These are phyloP conservation scores for Lerema accius DNA, from an alignment of 1,140 invertebrate genomes.

Conservation along the genomic window DNA sequence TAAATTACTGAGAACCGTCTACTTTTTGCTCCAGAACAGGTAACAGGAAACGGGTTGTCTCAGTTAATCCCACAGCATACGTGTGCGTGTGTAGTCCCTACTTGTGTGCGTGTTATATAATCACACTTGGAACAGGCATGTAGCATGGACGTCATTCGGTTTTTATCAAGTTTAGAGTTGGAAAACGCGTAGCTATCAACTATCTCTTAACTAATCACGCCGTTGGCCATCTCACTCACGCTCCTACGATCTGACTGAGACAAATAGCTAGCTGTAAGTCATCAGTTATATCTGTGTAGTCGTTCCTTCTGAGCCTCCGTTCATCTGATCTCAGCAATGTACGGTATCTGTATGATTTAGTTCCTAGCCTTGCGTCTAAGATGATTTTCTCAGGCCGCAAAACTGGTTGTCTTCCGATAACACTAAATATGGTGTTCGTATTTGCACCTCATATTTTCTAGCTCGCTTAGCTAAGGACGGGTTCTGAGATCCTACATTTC, in stretches of 20 bases:
- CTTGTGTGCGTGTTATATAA: conserved; percentile 50
- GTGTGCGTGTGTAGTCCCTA: conserved; percentile 44
- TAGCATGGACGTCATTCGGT: conserved; percentile 50
- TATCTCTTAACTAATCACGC: conserved; percentile 52
- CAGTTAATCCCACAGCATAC: conserved; percentile 60
- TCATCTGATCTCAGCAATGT: conserved; percentile 51
- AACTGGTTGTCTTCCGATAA: conserved; percentile 69
- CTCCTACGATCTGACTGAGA: conserved; percentile 15
- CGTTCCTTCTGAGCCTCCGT: conserved; percentile 45
- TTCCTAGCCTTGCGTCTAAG: conserved; percentile 49
- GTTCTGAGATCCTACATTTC: conserved; percentile 35
- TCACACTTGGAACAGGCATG: conserved; percentile 51
- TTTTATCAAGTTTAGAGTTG: conserved; percentile 51
- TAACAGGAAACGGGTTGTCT: conserved; percentile 76
- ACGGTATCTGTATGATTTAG: conserved; percentile 69
- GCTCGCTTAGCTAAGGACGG: conserved; percentile 24
- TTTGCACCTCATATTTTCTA: conserved; percentile 63
- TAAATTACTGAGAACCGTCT: conserved; percentile 62
- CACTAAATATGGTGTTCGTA: conserved; percentile 71
- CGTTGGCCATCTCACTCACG: conserved; percentile 43
- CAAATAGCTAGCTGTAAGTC: conserved; percentile 16
- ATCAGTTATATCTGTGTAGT: conserved; percentile 24
- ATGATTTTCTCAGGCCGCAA: conserved; percentile 73
- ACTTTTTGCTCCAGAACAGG: conserved; percentile 71
- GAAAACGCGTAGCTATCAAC: conserved; percentile 48